phyloP scores from a whole-genome alignment of 2,888 invertebrate species.

The Orchesellides sinensis region DNA sequence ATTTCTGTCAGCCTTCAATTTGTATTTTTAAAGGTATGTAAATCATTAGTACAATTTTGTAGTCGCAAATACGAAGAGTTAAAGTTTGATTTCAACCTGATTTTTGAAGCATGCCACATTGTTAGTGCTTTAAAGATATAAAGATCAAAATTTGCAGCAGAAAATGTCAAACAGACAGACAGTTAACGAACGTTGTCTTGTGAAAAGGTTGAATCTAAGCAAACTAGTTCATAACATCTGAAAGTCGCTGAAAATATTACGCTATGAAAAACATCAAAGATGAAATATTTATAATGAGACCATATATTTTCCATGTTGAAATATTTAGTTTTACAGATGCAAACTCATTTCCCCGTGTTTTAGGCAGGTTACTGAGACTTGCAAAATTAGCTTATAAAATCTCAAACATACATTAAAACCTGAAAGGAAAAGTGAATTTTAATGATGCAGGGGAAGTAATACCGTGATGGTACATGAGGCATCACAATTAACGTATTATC shows the following conservation, averaged over 20 bases:
- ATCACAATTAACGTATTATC: slow-evolving; percentile 49
- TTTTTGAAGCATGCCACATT: too few relatives aligned
- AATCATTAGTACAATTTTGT: not conserved
- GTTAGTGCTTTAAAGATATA: too few relatives aligned
- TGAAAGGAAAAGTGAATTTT: slow-evolving; percentile 32
- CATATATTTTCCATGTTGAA: too few relatives aligned
- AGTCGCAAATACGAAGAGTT: not conserved
- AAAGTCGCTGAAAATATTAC: not conserved
- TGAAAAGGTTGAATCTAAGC: not conserved
- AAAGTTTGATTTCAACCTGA: too few relatives aligned
- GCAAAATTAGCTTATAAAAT: not conserved
- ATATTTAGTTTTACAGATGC: too few relatives aligned
- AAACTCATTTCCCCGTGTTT: not conserved
- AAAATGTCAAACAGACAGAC: too few relatives aligned
- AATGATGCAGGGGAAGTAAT: slow-evolving; percentile 38
- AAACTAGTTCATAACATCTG: too few relatives aligned
- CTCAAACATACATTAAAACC: not conserved
- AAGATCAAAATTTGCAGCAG: too few relatives aligned
- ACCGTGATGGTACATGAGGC: slow-evolving; percentile 41
- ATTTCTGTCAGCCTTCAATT: not conserved
- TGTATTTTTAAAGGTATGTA: not conserved
- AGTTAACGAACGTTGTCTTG: too few relatives aligned
- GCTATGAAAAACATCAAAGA: not conserved
- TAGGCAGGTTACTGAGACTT: not conserved
- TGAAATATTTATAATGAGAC: not conserved